phyloP scores from a whole-genome alignment of 2,113 vertebrate species.

The Nothoprocta perdicaria region DNA sequence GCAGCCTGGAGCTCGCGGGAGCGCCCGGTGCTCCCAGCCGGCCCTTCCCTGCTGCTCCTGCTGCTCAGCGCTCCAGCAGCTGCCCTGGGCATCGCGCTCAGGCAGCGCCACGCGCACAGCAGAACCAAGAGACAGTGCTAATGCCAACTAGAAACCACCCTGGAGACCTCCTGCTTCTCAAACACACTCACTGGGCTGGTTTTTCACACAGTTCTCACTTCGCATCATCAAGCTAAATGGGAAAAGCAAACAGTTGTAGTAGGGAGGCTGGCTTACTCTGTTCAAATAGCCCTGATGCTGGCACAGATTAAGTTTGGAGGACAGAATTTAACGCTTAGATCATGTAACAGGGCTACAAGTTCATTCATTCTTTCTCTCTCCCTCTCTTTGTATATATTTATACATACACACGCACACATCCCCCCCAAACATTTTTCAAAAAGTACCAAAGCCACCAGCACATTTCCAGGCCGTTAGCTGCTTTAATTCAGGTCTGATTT shows the following conservation, averaged over 20 bases:
- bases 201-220: not conserved
- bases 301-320: not conserved
- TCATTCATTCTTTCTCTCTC: no score
- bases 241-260: not conserved
- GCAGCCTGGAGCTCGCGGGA: not conserved
- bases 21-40: not conserved
- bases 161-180: not conserved
- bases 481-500: not conserved
- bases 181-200: not conserved
- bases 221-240: not conserved
- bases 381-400: no score
- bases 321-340: not conserved
- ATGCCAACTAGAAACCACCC: not conserved
- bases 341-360: not conserved
- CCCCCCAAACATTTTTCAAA: not conserved
- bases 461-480: not conserved
- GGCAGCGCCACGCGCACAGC: not conserved
- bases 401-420: not conserved
- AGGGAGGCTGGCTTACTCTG: not conserved
- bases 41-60: not conserved
- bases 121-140: fast-evolving
- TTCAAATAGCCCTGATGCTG: not conserved
- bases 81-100: no score
- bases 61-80: not conserved
- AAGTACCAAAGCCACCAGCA: not conserved